These are phyloP conservation scores for Temnothorax unifasciatus DNA, from an alignment of 2,888 invertebrate species.

Conservation along the genomic window DNA sequence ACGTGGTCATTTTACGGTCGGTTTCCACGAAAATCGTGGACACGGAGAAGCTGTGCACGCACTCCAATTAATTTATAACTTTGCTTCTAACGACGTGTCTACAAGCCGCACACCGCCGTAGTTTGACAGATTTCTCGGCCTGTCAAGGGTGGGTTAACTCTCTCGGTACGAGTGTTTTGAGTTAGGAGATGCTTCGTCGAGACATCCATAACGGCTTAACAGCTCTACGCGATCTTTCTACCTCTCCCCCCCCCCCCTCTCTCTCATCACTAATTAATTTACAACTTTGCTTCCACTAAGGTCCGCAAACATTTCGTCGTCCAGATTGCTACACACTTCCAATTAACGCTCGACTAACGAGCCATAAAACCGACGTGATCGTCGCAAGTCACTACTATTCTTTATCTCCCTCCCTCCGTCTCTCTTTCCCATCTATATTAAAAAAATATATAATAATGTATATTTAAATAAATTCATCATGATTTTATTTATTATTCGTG, in stretches of 20 bases:
- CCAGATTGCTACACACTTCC: constrained; percentile 15
- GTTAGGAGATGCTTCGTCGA: constrained; percentile 33
- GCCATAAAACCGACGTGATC: neutral
- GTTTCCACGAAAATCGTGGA: constrained; percentile 25
- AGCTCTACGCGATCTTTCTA: constrained; percentile 25
- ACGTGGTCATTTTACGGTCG: constrained; percentile 36
- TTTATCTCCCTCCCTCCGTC: neutral
- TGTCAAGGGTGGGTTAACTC: constrained; percentile 43
- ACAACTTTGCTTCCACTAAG: constrained; percentile 27
- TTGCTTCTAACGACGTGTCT: constrained; percentile 48
- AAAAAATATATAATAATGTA: neutral
- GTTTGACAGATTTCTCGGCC: constrained; percentile 50
- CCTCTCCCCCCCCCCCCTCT: neutral
- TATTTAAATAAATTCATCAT: neutral
- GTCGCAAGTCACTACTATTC: neutral
- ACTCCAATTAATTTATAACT: constrained; percentile 55
- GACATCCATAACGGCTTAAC: constrained; percentile 48
- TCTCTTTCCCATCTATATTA: neutral
- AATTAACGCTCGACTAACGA: constrained; percentile 29
- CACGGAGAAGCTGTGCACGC: constrained; percentile 25
- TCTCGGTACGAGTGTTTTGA: constrained; percentile 41
- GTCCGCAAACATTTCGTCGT: constrained; percentile 34
- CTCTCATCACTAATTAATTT: constrained; percentile 42
- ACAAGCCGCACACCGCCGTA: constrained; percentile 16
- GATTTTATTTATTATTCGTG: neutral